Conservation (phyloP, 2,888 invertebrate genomes). For the Merodon equestris region DNA sequence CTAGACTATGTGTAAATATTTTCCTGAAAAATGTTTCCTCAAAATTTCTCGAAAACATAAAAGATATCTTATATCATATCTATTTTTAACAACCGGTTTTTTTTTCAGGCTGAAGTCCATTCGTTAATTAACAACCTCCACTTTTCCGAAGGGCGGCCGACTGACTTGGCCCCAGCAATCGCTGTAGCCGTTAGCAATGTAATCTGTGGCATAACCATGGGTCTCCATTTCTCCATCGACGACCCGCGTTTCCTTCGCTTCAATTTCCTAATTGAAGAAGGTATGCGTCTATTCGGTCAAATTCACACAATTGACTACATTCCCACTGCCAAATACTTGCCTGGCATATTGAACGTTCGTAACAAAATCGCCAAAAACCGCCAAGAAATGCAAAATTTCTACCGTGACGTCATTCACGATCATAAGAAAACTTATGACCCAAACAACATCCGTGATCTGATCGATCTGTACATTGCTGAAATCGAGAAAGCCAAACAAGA, state of each 20-base stretch:
- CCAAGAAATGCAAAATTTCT: slow-evolving; percentile 90
- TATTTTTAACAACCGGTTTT: too few species aligned
- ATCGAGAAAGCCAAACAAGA: slow-evolving; percentile 90
- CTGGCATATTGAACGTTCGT: slow-evolving; percentile 83
- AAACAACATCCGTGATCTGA: slow-evolving; percentile 87
- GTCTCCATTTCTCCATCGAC: slow-evolving; percentile 88
- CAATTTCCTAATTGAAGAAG: slow-evolving; percentile 93
- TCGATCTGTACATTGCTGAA: slow-evolving; percentile 91
- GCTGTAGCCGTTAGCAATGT: slow-evolving; percentile 93
- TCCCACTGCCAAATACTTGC: slow-evolving; percentile 85
- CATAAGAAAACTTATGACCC: slow-evolving; percentile 88
- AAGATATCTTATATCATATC: too few species aligned
- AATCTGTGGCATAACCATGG: slow-evolving; percentile 94
- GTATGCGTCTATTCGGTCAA: slow-evolving; percentile 91
- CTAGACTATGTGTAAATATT: too few species aligned
- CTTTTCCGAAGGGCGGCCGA: slow-evolving; percentile 83
- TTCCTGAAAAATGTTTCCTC: too few species aligned
- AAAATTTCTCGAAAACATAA: too few species aligned
- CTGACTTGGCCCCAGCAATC: slow-evolving; percentile 87
- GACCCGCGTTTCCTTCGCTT: slow-evolving; percentile 88
- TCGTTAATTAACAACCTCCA: slow-evolving; percentile 85
- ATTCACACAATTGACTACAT: slow-evolving; percentile 91
- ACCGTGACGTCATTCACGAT: slow-evolving; percentile 90
- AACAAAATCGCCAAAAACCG: slow-evolving; percentile 85
- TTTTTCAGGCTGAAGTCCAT: slow-evolving; percentile 85